A percentile compares a stretch with the other conserved stretches of the same genome.
phyloP scores from a whole-genome alignment of 1,140 invertebrate genomes.

The Trichonephila inaurata region DNA sequence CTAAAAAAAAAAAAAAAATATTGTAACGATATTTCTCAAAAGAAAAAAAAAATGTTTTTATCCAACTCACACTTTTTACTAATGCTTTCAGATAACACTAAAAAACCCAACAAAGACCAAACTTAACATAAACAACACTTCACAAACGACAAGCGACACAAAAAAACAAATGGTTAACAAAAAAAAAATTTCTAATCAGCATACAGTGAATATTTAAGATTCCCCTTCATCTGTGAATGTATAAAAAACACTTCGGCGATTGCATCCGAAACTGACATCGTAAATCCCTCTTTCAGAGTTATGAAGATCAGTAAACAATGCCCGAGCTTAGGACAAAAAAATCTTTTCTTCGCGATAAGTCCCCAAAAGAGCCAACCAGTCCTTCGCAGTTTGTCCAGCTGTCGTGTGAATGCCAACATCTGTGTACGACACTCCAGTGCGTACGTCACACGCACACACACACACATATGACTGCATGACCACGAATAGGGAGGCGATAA shows the following conservation, averaged over 20 bases:
- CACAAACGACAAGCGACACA: no score
- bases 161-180: no score
- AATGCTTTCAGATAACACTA: no score
- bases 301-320: slow-evolving; percentile 13
- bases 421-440: slow-evolving; percentile 49
- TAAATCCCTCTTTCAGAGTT: background rate
- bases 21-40: no score
- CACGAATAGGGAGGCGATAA: slow-evolving; percentile 25
- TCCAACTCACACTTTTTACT: no score
- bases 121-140: no score
- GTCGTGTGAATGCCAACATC: slow-evolving; percentile 69
- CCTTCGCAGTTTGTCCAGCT: slow-evolving; percentile 58
- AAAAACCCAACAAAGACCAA: no score
- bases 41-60: no score
- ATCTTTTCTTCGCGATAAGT: background rate
- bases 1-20: no score
- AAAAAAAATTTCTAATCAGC: background rate
- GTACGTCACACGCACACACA: slow-evolving; percentile 7
- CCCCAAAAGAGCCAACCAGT: background rate
- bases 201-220: background rate
- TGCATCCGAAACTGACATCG: background rate
- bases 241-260: background rate
- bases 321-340: background rate
- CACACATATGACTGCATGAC: slow-evolving; percentile 5
- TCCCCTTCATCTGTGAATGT: background rate